phyloP scores from a whole-genome alignment of 2,113 vertebrate species.

The Austrofundulus limnaeus region DNA sequence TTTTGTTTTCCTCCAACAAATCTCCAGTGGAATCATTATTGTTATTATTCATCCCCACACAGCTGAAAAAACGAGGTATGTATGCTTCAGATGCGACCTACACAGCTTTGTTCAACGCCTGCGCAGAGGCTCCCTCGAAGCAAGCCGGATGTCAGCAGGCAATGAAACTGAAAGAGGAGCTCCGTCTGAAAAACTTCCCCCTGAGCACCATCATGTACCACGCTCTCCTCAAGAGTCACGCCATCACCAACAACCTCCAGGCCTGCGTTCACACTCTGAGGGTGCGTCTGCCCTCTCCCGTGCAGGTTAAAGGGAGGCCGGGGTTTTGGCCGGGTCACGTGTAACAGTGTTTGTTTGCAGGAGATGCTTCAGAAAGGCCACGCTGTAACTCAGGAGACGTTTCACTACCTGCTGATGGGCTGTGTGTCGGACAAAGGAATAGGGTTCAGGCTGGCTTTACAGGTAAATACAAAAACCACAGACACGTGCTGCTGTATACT shows the following conservation, averaged over 20 bases:
- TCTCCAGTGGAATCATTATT: no score
- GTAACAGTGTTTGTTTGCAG: conserved; percentile 64
- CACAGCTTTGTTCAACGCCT: conserved; percentile 94
- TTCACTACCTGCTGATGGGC: conserved; percentile 91
- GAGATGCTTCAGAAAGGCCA: conserved; percentile 89
- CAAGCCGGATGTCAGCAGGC: conserved; percentile 85
- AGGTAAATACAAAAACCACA: conserved; percentile 76
- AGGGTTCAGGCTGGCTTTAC: conserved; percentile 87
- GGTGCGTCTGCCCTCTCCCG: conserved; percentile 65
- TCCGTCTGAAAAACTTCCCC: conserved; percentile 77
- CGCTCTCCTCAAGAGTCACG: conserved; percentile 86
- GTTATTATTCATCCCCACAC: no score
- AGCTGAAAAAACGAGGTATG: conserved; percentile 95
- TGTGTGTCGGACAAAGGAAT: conserved; percentile 86
- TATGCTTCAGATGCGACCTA: conserved; percentile 85
- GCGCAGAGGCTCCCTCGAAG: conserved; percentile 86
- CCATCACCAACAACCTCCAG: conserved; percentile 83
- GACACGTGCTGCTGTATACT: not conserved
- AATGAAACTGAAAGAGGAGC: conserved; percentile 84
- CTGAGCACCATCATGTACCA: conserved; percentile 88
- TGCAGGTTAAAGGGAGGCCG: not conserved
- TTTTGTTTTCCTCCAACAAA: not conserved
- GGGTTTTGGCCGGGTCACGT: not conserved
- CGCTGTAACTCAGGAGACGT: conserved; percentile 84
- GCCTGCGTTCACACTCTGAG: conserved; percentile 85